Percentiles rank a stretch among this genome's conserved stretches.
phyloP scores from a whole-genome alignment of 2,888 invertebrate genomes.

The Trilocha varians region DNA sequence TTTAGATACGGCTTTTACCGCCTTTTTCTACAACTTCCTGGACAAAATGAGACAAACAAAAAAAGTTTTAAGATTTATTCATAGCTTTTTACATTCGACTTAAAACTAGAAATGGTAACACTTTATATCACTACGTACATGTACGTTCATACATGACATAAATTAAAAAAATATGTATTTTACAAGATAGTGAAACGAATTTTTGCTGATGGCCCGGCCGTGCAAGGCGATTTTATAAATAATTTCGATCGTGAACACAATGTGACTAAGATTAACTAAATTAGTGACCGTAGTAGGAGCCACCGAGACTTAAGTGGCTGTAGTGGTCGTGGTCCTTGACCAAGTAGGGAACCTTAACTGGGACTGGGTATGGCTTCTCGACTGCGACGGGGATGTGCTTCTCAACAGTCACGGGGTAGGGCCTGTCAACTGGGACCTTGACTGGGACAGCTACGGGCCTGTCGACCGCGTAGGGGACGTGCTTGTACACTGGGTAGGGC shows the following conservation, averaged over 20 bases:
- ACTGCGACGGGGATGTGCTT: conserved; percentile 59
- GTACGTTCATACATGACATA: conserved; percentile 58
- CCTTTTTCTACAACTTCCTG: conserved; percentile 10
- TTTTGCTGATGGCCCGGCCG: conserved; percentile 66
- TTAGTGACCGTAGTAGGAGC: conserved; percentile 56
- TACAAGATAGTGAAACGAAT: conserved; percentile 55
- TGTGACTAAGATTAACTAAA: conserved; percentile 38
- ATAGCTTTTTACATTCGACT: conserved; percentile 60
- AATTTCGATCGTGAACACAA: conserved; percentile 31
- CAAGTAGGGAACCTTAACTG: conserved; percentile 67
- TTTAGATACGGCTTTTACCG: conserved; percentile 23
- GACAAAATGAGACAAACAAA: conserved; percentile 27
- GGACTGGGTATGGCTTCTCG: conserved; percentile 73
- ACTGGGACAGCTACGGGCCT: conserved; percentile 79
- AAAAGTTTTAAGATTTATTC: conserved; percentile 36
- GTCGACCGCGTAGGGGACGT: conserved; percentile 75
- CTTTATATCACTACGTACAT: conserved; percentile 65
- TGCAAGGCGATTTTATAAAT: conserved; percentile 48
- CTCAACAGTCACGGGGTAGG: conserved; percentile 74
- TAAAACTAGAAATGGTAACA: conserved; percentile 65
- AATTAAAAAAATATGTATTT: conserved; percentile 52
- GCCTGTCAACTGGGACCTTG: conserved; percentile 78
- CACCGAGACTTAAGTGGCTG: conserved; percentile 28
- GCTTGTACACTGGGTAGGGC: conserved; percentile 78
- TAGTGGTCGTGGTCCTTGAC: conserved; percentile 33